Evolutionary conservation across 2,797 vertebrate genomes (phyloP), one percentile per base, ranked within the genome.

Genomic region (Lepilemur septentrionalis): DNA sequence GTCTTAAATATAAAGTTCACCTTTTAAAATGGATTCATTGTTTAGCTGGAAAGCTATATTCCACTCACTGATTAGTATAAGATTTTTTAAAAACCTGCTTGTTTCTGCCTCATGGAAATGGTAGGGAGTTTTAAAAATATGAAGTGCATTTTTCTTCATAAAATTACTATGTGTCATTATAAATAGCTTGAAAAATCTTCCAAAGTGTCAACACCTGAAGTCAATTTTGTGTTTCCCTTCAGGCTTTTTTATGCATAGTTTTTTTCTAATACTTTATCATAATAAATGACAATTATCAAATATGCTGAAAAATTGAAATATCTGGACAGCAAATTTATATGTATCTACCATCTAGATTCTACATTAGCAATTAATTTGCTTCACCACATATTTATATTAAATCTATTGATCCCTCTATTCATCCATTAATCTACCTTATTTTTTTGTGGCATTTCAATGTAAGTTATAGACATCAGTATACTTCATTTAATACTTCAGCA

Each of bases 101-200:
- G 8, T 59, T 70, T 76, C 28, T 86, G 28, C 46, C 32, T 93
- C 61, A 32, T 38, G 41, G 22, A 76, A 78, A 83, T 87, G 15
- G 61, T 38, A 81, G 41, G 10, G 38, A 65, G 5, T 72, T 87
- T 90, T 46, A 70, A 72, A 94, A 32, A 46, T 73, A 48, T n/a
- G 69, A 63, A 76, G 25, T 91, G 8, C 1, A 65, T 43, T 81
- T 88, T 69, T 52, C 35, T 41, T 43, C 48, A 76, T 72, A 65
- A 93, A 90, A 38, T n/a, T 79, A 72, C 67, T 79, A 43, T 46
- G 7, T 8, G 59, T 4, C 38, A 79, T 52, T 95, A 78, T 13
- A 79, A 87, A 79, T 87, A 88, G 89, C 72, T 85, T 85, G 82
- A 69, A 92, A 93, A 46, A 20, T 73, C 43, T 73, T 80, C 48